These are phyloP conservation scores for Sepiola atlantica DNA, from an alignment of 2,888 invertebrate genomes.

Conservation along the genomic window DNA sequence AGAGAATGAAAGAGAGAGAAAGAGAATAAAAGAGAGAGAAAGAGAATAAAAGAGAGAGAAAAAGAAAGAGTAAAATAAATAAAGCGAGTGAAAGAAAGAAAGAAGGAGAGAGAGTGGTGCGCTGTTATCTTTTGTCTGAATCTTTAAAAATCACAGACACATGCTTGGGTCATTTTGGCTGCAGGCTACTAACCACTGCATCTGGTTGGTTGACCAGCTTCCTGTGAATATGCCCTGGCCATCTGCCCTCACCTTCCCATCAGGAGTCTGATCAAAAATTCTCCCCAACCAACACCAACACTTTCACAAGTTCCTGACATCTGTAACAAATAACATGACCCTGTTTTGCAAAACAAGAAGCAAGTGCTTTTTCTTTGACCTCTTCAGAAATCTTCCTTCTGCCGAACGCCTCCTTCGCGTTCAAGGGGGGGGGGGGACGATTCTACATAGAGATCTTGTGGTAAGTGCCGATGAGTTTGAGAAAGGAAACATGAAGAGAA, in stretches of 20 bases:
- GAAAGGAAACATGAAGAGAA: neutral
- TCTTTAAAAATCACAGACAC: neutral
- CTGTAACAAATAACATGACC: neutral
- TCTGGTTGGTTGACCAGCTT: slow-evolving; percentile 19
- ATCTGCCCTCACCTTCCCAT: neutral
- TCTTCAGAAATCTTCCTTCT: neutral
- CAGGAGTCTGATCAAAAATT: too few relatives aligned
- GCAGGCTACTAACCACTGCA: neutral
- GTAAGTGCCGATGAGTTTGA: neutral
- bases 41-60: too few relatives aligned
- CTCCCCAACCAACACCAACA: too few relatives aligned
- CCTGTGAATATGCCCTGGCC: neutral
- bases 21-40: too few relatives aligned
- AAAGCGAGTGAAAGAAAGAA: too few relatives aligned
- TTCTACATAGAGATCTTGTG: neutral
- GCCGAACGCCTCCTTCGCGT: neutral
- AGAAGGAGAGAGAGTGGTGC: neutral
- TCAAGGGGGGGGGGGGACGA: neutral
- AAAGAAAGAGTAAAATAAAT: too few relatives aligned
- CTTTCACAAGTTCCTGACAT: neutral
- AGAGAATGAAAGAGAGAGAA: too few relatives aligned
- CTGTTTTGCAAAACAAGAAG: neutral
- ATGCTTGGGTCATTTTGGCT: neutral
- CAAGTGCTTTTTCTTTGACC: neutral
- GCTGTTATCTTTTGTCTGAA: neutral